phyloP scores from a whole-genome alignment of 2,113 vertebrate genomes.

The Ursus arctos region DNA sequence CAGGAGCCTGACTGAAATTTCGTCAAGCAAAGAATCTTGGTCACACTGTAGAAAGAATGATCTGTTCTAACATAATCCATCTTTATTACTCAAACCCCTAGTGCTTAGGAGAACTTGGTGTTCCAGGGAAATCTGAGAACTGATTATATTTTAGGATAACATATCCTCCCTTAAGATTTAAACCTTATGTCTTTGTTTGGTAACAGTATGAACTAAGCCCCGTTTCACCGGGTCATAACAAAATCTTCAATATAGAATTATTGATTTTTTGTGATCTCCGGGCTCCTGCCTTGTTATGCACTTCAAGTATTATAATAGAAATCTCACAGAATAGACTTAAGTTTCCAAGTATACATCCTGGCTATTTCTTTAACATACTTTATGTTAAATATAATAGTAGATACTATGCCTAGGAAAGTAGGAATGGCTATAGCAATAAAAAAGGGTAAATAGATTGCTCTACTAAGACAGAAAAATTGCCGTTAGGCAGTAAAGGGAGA shows the following conservation, averaged over 20 bases:
- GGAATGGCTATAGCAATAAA: neutral
- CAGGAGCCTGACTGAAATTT: neutral
- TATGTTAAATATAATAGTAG: neutral
- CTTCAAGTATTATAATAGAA: neutral
- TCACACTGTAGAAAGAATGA: neutral
- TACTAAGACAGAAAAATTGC: neutral
- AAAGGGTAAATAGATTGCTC: neutral
- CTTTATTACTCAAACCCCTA: neutral
- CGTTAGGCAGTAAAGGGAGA: neutral
- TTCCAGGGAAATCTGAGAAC: neutral
- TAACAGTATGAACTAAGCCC: neutral
- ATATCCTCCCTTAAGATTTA: neutral
- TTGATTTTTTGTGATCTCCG: neutral
- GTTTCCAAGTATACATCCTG: neutral
- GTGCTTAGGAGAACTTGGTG: neutral
- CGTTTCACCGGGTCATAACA: neutral
- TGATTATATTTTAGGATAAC: neutral
- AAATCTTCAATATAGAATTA: neutral
- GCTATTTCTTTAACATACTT: slow-evolving; percentile 23
- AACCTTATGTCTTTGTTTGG: neutral
- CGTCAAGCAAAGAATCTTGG: neutral
- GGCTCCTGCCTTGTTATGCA: rapidly evolving
- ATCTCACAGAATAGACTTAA: neutral
- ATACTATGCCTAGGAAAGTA: neutral
- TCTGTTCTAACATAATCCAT: neutral